Evolutionary conservation across 1,140 invertebrate genomes (phyloP).

Genomic region (Eriosoma lanigerum): DNA sequence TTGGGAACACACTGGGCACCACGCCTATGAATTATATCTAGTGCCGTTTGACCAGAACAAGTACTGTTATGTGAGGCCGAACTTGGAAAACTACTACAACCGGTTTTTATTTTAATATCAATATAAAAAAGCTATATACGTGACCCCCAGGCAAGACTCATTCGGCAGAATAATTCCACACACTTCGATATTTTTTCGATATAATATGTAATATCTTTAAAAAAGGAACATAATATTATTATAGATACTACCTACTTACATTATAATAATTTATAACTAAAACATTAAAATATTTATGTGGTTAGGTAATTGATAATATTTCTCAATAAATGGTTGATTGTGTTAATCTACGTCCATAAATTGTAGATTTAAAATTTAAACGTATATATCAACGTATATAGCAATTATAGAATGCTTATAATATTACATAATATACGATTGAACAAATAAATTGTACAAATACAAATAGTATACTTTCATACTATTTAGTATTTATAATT

Average conservation of each 20-base stretch:
- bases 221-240: too few relatives aligned
- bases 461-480: too few relatives aligned
- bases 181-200: conserved; percentile 15
- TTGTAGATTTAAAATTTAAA: too few relatives aligned
- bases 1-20: conserved; percentile 27
- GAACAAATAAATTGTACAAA: too few relatives aligned
- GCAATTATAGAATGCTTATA: too few relatives aligned
- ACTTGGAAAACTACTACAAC: conserved; percentile 49
- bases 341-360: too few relatives aligned
- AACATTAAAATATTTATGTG: background rate
- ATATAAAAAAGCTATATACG: conserved; percentile 27
- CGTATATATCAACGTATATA: too few relatives aligned
- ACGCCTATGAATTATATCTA: conserved; percentile 39
- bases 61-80: conserved; percentile 46
- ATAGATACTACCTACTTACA: conserved; percentile 11
- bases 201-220: background rate
- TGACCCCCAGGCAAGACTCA: conserved; percentile 8
- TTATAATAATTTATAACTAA: background rate
- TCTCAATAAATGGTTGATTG: too few relatives aligned
- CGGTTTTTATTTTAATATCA: conserved; percentile 45
- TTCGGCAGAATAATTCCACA: conserved; percentile 45
- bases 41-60: conserved; percentile 44
- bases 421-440: too few relatives aligned
- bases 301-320: too few relatives aligned
- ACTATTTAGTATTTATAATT: too few relatives aligned